phyloP scores from a whole-genome alignment of 2,113 vertebrate species.

The Rhadina sibilatrix region DNA sequence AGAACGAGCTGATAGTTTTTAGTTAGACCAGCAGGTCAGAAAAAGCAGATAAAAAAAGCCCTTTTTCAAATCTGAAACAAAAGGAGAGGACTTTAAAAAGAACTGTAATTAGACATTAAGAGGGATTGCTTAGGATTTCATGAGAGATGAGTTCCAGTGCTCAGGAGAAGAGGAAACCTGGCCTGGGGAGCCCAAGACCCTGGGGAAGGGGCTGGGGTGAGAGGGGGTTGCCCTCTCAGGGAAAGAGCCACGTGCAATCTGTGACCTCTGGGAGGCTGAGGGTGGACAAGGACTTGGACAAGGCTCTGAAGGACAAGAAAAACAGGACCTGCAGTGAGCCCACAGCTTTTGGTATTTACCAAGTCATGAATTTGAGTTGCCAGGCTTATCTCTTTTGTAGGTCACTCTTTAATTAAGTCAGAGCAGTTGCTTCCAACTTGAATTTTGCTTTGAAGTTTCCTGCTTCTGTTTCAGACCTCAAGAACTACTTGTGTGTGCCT shows the following conservation, averaged over 20 bases:
- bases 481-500: constrained; percentile 24
- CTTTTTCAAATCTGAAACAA: too few species aligned
- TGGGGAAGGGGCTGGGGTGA: neutral
- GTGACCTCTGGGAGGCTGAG: neutral
- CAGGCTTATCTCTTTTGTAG: constrained; percentile 20
- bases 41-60: too few species aligned
- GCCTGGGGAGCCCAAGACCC: neutral
- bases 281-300: neutral
- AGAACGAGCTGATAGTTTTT: too few species aligned
- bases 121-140: too few species aligned
- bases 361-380: neutral
- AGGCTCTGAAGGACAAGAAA: neutral
- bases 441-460: constrained; percentile 61
- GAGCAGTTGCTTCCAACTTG: constrained; percentile 32
- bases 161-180: too few species aligned
- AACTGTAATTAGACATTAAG: too few species aligned
- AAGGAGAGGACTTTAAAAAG: too few species aligned
- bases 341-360: neutral
- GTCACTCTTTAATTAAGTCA: constrained; percentile 58
- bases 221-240: neutral
- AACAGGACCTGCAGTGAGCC: neutral
- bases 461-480: constrained; percentile 27
- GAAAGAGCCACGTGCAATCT: too few species aligned
- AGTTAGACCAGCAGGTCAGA: too few species aligned
- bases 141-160: too few species aligned